Evolutionary conservation across 2,113 vertebrate species (phyloP), one percentile per base, ranked within the genome.

Genomic region (Probosciger aterrimus): DNA sequence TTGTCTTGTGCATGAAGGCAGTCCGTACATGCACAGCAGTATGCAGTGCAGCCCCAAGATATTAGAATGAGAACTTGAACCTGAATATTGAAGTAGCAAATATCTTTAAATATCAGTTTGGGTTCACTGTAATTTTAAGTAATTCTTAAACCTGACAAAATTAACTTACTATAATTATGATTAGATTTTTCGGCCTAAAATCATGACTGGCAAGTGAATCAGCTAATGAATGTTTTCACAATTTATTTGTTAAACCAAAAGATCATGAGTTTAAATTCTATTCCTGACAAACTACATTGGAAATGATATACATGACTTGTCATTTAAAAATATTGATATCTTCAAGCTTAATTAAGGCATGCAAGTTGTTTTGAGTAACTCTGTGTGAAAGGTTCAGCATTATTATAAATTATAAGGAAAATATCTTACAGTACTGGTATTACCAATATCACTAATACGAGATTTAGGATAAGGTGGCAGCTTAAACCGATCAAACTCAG

Each of bases 121-220:
- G 31, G 7, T 79, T 89, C 63, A 37, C 28, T 25, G 74, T 57
- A 69, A 82, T 80, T 93, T 90, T 37, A 86, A 92, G 53, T 41
- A 41, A 77, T 49, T 77, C 57, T 88, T 49, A 93, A 86, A 86
- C 31, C 71, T 86, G 71, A 92, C 63, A 86, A 86, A 95, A 88
- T 83, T 74, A 65, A 77, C 53, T 83, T 46, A 53, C n/a, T 49
- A 28, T 92, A 92, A 92, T 75, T 82, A 85, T 64, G 39, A 91
- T 82, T 73, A 69, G 69, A 93, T 69, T 91, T 95, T 94, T 91
- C 78, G 76, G 84, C 65, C 74, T 85, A 89, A 96, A 95, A 95
- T 94, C 84, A 82, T 84, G 55, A 73, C 43, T 71, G 47, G 73
- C 89, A 93, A 93, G 86, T 92, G 94, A 97, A 79, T 95, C 95